Evolutionary conservation across 1,140 invertebrate genomes (phyloP).

Genomic region (Brachionus rubens): DNA sequence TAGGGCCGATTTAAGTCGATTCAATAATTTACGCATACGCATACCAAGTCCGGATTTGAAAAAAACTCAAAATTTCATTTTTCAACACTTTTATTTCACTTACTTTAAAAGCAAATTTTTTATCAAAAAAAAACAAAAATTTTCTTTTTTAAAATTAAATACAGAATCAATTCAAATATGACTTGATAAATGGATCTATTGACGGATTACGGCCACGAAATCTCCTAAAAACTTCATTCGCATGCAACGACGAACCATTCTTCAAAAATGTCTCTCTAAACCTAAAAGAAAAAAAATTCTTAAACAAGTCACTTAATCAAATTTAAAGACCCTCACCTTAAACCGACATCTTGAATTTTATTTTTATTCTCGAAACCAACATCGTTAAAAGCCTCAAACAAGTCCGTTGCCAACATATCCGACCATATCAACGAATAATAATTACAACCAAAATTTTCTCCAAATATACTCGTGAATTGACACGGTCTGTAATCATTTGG

Average conservation of each 20-base stretch:
- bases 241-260: conserved; percentile 72
- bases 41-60: no score
- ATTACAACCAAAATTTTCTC: conserved; percentile 57
- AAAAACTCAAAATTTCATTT: no score
- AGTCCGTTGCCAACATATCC: conserved; percentile 79
- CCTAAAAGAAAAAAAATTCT: conserved; percentile 59
- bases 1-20: no score
- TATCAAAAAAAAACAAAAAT: background rate
- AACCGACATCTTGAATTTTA: conserved; percentile 52
- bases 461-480: conserved; percentile 66
- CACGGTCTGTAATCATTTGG: conserved; percentile 75
- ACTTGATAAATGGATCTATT: conserved; percentile 72
- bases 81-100: no score
- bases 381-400: conserved; percentile 78
- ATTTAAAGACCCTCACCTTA: conserved; percentile 52
- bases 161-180: conserved; percentile 36
- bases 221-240: conserved; percentile 78
- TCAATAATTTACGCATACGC: no score
- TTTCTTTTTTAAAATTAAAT: conserved; percentile 18
- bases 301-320: conserved; percentile 5
- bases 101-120: background rate
- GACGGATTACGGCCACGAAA: conserved; percentile 87
- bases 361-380: conserved; percentile 54
- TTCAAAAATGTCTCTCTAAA: conserved; percentile 82
- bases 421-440: conserved; percentile 62